Evolutionary conservation across 1,140 invertebrate genomes (phyloP).

Genomic region (Lerema accius): DNA sequence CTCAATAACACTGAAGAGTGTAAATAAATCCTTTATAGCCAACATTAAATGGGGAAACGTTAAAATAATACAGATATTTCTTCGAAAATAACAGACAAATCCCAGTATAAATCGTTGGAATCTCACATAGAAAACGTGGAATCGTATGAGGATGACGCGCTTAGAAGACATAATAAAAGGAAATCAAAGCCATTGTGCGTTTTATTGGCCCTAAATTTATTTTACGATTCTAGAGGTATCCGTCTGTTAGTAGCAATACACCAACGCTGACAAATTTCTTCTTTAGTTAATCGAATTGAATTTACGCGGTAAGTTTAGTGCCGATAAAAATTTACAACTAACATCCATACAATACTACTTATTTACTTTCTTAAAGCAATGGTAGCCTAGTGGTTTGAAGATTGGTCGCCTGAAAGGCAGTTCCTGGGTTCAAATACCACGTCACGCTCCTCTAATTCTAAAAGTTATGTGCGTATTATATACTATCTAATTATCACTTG

Average conservation of each 20-base stretch:
- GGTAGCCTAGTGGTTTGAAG: too few species aligned
- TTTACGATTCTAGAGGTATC: slow-evolving; percentile 45
- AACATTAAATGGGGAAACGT: slow-evolving; percentile 11
- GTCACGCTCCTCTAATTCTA: too few species aligned
- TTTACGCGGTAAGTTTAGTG: slow-evolving; percentile 29
- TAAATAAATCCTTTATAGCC: slow-evolving; percentile 29
- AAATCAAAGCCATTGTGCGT: slow-evolving; percentile 59
- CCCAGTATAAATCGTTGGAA: slow-evolving; percentile 6
- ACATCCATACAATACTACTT: background rate
- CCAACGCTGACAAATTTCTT: slow-evolving; percentile 5
- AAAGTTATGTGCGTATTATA: too few species aligned
- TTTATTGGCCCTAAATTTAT: slow-evolving; percentile 61
- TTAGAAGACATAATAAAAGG: slow-evolving; percentile 58
- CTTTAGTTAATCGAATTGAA: slow-evolving; percentile 23
- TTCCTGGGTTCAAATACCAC: too few species aligned
- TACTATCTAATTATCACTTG: too few species aligned
- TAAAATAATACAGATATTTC: slow-evolving; percentile 24
- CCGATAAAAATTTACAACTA: slow-evolving; percentile 30
- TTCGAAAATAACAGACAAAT: slow-evolving; percentile 16
- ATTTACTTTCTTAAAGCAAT: too few species aligned
- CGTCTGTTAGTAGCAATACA: slow-evolving; percentile 5
- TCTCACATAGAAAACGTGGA: slow-evolving; percentile 2
- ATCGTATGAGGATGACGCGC: slow-evolving; percentile 42
- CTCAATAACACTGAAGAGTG: slow-evolving; percentile 15
- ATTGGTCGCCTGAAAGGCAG: too few species aligned